phyloP scores from a whole-genome alignment of 92 coral and sea anemone genomes.

The Plumapathes pennacea region DNA sequence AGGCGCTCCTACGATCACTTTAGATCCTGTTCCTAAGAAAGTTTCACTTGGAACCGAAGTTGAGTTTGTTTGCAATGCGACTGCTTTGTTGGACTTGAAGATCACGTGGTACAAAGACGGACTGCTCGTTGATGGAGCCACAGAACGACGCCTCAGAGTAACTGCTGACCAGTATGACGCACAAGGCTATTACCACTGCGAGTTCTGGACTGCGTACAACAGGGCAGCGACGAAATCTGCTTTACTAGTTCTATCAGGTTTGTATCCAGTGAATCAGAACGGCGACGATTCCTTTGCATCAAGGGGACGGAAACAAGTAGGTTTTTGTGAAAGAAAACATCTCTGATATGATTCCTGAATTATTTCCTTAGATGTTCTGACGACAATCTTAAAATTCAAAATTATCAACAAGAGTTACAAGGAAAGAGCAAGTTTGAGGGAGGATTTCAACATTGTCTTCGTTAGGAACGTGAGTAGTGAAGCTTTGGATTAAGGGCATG shows the following conservation, averaged over 20 bases:
- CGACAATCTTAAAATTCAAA: conserved; percentile 24
- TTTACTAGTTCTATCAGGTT: conserved; percentile 44
- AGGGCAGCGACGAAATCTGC: conserved; percentile 10
- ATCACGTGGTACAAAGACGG: conserved; percentile 70
- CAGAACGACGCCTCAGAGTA: conserved; percentile 4
- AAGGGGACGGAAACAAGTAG: too few species aligned
- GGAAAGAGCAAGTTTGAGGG: too few species aligned
- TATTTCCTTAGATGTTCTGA: conserved; percentile 3
- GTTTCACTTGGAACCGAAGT: conserved; percentile 20
- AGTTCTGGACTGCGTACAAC: conserved; percentile 34
- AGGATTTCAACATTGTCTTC: too few species aligned
- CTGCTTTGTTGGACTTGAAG: conserved; percentile 19
- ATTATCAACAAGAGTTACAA: conserved; percentile 12
- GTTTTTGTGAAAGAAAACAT: too few species aligned
- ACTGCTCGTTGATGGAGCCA: neutral
- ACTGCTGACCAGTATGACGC: neutral
- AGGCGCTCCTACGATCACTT: conserved; percentile 55
- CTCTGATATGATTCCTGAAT: too few species aligned
- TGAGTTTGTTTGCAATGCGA: conserved; percentile 36
- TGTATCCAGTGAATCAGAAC: neutral
- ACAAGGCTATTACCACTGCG: conserved; percentile 60
- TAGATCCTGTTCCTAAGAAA: conserved; percentile 21
- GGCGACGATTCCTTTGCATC: too few species aligned
- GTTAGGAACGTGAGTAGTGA: too few species aligned
- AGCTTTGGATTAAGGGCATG: too few species aligned